These are phyloP conservation scores for Pomatostomus ruficeps DNA, from an alignment of 2,113 vertebrate species.

Conservation along the genomic window DNA sequence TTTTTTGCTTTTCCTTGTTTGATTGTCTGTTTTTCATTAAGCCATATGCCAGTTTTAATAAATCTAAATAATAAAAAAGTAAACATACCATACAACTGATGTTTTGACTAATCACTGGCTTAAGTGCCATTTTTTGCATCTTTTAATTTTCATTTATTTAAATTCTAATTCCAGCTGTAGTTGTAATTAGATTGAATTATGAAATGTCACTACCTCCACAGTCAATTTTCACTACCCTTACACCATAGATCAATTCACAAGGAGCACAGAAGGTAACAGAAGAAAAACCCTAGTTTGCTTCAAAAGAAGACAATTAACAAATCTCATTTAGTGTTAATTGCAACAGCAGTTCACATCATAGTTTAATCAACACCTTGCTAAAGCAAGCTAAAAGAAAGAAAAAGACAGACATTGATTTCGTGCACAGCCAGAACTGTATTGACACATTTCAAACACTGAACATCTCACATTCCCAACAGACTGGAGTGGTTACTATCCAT, in stretches of 20 bases:
- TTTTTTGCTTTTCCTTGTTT: not conserved
- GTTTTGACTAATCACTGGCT: not conserved
- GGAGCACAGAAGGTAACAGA: not conserved
- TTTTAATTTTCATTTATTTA: conserved; percentile 11
- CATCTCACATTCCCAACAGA: not conserved
- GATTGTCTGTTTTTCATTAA: not conserved
- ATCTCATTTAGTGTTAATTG: conserved; percentile 54
- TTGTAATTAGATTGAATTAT: conserved; percentile 33
- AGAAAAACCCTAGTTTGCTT: not conserved
- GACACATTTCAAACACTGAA: not conserved
- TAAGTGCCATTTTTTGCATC: not conserved
- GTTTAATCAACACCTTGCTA: conserved; percentile 62
- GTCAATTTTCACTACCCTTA: conserved; percentile 23
- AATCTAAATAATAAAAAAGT: not conserved
- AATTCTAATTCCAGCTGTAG: not conserved
- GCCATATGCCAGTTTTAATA: not conserved
- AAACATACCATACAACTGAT: not conserved
- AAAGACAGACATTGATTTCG: not conserved
- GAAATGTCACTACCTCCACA: not conserved
- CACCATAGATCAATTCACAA: not conserved
- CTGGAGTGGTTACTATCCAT: not conserved
- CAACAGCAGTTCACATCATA: not conserved
- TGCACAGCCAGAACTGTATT: not conserved
- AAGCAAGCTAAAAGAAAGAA: not conserved
- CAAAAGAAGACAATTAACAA: conserved; percentile 53